Evolutionary conservation across 2,888 invertebrate genomes (phyloP), one percentile per base, ranked within the genome.

Genomic region (Aromia moschata): DNA sequence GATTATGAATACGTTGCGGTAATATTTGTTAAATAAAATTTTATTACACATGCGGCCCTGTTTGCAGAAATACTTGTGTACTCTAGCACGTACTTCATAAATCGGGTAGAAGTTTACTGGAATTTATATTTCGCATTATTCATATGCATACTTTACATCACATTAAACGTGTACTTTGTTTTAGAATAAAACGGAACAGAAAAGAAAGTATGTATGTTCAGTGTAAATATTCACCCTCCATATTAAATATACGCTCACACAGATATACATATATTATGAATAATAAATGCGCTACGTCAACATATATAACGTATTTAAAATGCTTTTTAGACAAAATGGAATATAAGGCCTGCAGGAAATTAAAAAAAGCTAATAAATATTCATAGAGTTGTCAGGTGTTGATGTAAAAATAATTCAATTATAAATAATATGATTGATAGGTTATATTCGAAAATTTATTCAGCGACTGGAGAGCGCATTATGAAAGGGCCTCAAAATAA

Each of bases 321-420:
- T 55, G 59, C 60, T 64, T 68, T 67, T 68, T 64, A 61, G 62
- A 55, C 57, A 65, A 64, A 58, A 64, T 53, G n/a, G 67, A 65
- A 59, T 63, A 64, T 62, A 58, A 64, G 60, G 57, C 62, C 58
- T 56, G 58, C 68, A 67, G 70, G 69, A 69, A 68, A 69, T 68
- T 65, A 64, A 65, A 69, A n/a, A 69, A 67, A 58, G 62, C 55
- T 66, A 61, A 68, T 69, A 68, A 68, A 69, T 70, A 70, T 70
- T 68, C 69, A 70, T 68, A 65, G 55, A 53, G 57, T 61, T 69
- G 68, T 68, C 66, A 68, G 66, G 67, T 65, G 67, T 60, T 65
- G 68, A 69, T 64, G 67, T 65, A 65, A 67, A 69, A 68, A 68
- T 71, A 62, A 69, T 67, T 63, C 62, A 67, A 67, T 67, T 69